phyloP scores from a whole-genome alignment of 1,140 invertebrate genomes.

The Tetragonula clypearis region DNA sequence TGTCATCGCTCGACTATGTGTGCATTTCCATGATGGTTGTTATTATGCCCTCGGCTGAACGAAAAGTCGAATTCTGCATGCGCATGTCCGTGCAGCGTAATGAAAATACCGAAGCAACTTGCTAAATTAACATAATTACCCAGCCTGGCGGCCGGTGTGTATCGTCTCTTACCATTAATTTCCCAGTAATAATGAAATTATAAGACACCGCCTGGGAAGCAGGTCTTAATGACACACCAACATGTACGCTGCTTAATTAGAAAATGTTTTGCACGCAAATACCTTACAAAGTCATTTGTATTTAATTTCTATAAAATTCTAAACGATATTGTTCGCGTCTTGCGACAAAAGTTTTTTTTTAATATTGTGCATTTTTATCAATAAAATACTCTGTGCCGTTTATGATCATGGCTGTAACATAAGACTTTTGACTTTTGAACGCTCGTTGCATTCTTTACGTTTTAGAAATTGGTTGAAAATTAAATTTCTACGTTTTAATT shows the following conservation, averaged over 20 bases:
- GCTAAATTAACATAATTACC: slow-evolving; percentile 21
- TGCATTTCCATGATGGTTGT: too few species aligned
- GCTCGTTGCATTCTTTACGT: too few species aligned
- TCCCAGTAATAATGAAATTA: slow-evolving; percentile 26
- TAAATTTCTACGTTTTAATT: too few species aligned
- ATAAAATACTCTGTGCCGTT: too few species aligned
- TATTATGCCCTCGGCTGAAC: background rate
- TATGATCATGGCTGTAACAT: too few species aligned
- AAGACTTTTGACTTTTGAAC: too few species aligned
- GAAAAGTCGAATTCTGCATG: background rate
- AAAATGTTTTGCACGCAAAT: background rate
- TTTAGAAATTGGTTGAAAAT: too few species aligned
- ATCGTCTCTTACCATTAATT: slow-evolving; percentile 21
- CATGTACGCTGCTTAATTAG: background rate
- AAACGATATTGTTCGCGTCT: background rate
- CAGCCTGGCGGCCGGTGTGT: background rate
- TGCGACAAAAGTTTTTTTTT: too few species aligned
- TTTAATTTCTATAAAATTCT: background rate
- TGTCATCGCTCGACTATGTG: background rate
- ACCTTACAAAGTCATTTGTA: background rate
- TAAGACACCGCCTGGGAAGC: background rate
- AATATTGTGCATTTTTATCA: too few species aligned
- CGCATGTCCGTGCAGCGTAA: too few species aligned
- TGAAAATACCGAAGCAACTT: slow-evolving; percentile 12
- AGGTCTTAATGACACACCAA: background rate